These are phyloP conservation scores for Hypomesus transpacificus DNA, from an alignment of 2,113 vertebrate genomes.

Conservation along the genomic window DNA sequence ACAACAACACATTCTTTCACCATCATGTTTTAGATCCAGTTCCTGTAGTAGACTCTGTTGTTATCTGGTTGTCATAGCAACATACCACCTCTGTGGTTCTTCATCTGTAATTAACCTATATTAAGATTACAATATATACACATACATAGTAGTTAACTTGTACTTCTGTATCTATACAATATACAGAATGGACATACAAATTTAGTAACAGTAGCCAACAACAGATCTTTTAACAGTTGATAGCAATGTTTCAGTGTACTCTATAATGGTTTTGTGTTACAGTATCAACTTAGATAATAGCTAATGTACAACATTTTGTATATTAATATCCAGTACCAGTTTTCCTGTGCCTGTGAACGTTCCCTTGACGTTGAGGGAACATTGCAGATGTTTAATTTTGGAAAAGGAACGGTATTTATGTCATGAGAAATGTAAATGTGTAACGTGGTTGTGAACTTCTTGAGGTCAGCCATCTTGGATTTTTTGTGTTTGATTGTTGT, in stretches of 20 bases:
- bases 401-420: constrained; percentile 62
- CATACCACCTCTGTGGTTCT: constrained; percentile 67
- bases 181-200: constrained; percentile 80
- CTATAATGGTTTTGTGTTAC: constrained; percentile 81
- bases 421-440: constrained; percentile 73
- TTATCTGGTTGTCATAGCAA: constrained; percentile 61
- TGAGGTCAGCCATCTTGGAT: constrained; percentile 64
- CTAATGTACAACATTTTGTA: constrained; percentile 74
- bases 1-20: constrained; percentile 30
- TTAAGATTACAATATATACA: constrained; percentile 73
- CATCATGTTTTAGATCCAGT: constrained; percentile 39
- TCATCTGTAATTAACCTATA: constrained; percentile 75
- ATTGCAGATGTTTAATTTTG: constrained; percentile 58
- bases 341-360: constrained; percentile 71
- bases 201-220: constrained; percentile 81
- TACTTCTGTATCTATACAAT: constrained; percentile 79
- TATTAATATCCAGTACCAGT: constrained; percentile 72
- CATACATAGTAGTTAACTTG: constrained; percentile 71
- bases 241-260: constrained; percentile 78
- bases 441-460: constrained; percentile 77
- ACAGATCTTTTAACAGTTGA: constrained; percentile 74
- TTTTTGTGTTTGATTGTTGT: constrained; percentile 61
- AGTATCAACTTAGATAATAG: constrained; percentile 70
- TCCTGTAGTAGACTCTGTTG: constrained; percentile 47
- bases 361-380: constrained; percentile 38